Base-by-base conservation (phyloP, 2,113 vertebrate genomes). In the Tychaedon coryphoeus region DNA sequence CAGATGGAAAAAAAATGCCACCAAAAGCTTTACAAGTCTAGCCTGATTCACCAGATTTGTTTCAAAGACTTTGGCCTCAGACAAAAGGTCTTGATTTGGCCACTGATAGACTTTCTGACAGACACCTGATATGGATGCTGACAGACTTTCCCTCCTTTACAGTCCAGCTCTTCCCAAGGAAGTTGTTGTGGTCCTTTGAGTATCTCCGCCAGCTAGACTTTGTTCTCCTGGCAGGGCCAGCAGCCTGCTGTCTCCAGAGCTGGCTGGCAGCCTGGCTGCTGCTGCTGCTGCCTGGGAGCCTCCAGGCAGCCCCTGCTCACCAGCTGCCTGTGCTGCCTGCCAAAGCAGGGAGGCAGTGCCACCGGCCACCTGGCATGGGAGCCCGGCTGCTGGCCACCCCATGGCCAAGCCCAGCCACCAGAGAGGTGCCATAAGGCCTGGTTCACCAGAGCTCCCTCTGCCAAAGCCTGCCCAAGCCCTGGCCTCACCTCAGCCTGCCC, bases 241-340 rank as follows among this genome's bases (percentile, higher is more conserved):
- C 25, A 95, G 64, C 33, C 36, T 13, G 34, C 61, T 75, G 18
- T 67, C 70, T 10, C 85, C 53, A 43, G 60, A 58, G 67, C 50
- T 97, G 96, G 90, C 92, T 95, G 81, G 73, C 50, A 93, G 93
- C 78, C 91, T 95, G 93, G 82, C 71, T 4, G 31, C 62, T 96
- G 36, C 94, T 74, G 45, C 95, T 94, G 71, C 90, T 96, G 56
- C 86, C 93, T 75, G 81, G 78, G 77, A 96, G 86, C 82, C 76
- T 25, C 82, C 2, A 8, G 92, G 81, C 92, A 89, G 42, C 91
- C 90, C 29, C 0, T 20, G 58, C 60, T 96, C 90, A 77, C 92
- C 95, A 97, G 90, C 94, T 97, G 93, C 85, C 76, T 71, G 60
- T 57, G 78, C 62, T 11, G 1, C 69, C 70, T 95, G 94, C 96